Evolutionary conservation across 1,140 invertebrate species (phyloP).

Genomic region (Anadara kagoshimensis): DNA sequence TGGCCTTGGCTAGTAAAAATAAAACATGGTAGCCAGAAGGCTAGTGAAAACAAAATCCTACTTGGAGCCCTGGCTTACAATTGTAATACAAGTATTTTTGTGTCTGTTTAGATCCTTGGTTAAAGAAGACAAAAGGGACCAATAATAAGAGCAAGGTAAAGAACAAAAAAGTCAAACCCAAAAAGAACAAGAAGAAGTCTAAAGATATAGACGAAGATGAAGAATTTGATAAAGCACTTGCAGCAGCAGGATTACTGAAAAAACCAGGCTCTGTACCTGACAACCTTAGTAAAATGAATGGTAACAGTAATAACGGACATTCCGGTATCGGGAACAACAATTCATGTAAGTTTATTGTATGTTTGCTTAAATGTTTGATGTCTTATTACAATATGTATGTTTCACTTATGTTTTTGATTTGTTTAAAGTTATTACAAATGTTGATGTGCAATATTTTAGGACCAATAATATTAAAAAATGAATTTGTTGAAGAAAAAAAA

Average conservation of each 20-base stretch:
- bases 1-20: no score
- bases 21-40: no score
- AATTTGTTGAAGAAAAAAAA: no score
- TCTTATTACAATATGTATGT: no score
- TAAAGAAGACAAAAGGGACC: conserved; percentile 79
- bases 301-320: neutral
- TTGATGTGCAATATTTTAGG: neutral
- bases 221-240: conserved; percentile 85
- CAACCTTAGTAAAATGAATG: neutral
- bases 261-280: conserved; percentile 24
- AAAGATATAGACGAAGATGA: conserved; percentile 72
- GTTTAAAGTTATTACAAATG: neutral
- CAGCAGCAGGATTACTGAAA: conserved; percentile 62
- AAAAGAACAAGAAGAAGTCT: conserved; percentile 73
- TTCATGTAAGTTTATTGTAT: neutral
- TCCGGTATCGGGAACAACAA: conserved; percentile 8
- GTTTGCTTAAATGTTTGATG: no score
- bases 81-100: neutral
- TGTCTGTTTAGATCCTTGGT: conserved; percentile 84
- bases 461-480: no score
- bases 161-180: conserved; percentile 75
- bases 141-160: conserved; percentile 70
- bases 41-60: no score
- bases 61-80: no score
- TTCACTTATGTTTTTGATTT: no score